phyloP scores from a whole-genome alignment of 2,113 vertebrate species.

The Mellivora capensis region DNA sequence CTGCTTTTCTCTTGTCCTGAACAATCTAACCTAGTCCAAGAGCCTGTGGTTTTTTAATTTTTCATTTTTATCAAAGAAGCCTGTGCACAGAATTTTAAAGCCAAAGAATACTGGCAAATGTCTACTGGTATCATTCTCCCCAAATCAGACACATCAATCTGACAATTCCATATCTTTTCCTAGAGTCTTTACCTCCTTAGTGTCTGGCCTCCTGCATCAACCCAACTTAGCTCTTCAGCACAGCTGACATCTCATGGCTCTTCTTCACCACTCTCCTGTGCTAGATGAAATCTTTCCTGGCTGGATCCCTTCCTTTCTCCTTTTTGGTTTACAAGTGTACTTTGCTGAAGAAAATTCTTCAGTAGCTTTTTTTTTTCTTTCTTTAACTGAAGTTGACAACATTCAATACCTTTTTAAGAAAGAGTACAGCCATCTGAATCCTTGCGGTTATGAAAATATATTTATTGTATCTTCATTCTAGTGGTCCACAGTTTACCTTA shows the following conservation, averaged over 20 bases:
- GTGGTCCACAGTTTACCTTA: not conserved
- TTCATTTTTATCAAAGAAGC: conserved; percentile 18
- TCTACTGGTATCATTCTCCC: not conserved
- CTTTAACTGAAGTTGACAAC: not conserved
- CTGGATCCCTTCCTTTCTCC: not conserved
- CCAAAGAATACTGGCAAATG: not conserved
- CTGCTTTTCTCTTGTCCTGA: not conserved
- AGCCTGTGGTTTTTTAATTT: not conserved
- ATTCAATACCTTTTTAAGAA: not conserved
- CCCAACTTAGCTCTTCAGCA: not conserved
- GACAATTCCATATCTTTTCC: not conserved
- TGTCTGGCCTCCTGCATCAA: not conserved
- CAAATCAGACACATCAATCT: not conserved
- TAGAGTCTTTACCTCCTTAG: not conserved
- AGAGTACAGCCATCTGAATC: not conserved
- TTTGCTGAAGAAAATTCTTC: not conserved
- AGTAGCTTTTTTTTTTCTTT: not conserved
- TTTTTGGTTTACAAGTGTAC: not conserved
- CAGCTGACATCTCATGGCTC: not conserved
- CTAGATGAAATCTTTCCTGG: not conserved
- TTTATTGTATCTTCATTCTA: not conserved
- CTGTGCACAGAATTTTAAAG: not conserved
- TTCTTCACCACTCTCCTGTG: not conserved
- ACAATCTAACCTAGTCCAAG: not conserved
- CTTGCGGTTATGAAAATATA: not conserved